Conservation (phyloP, 2,113 vertebrate genomes). For the Sakesphorus luctuosus region DNA sequence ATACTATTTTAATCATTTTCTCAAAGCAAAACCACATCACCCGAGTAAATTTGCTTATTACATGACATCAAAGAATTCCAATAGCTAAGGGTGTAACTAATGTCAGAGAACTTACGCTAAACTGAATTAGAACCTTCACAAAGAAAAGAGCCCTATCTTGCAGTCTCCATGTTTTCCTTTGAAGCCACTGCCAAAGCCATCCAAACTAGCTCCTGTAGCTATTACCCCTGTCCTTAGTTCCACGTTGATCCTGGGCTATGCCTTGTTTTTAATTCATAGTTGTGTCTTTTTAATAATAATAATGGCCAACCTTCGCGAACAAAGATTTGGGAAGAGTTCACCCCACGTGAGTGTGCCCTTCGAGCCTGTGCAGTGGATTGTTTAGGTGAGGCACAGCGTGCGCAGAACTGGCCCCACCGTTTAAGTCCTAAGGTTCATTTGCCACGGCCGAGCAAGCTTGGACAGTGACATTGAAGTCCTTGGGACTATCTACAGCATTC, state of each 20-base stretch:
- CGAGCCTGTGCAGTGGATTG: too few species aligned
- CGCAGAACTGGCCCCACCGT: too few species aligned
- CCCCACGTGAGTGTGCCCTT: too few species aligned
- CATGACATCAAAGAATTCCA: neutral
- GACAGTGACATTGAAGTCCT: too few species aligned
- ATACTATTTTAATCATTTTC: neutral
- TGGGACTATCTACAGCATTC: too few species aligned
- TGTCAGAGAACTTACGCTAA: rapidly evolving
- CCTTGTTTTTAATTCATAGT: neutral
- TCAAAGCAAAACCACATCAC: neutral
- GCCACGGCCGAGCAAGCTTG: too few species aligned
- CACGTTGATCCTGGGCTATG: neutral
- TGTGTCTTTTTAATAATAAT: neutral
- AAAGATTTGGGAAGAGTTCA: too few species aligned
- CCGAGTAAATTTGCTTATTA: neutral
- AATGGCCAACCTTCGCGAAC: too few species aligned
- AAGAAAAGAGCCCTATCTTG: neutral
- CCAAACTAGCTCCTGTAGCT: neutral
- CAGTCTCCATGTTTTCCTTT: neutral
- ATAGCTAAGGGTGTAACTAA: neutral
- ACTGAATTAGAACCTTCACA: neutral
- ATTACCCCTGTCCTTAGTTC: neutral
- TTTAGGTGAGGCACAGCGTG: too few species aligned
- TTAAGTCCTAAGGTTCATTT: too few species aligned
- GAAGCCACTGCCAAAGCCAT: neutral